Percentiles rank a stretch among this genome's conserved stretches.
Evolutionary conservation across 2,888 invertebrate genomes (phyloP).

Genomic region (Petrolisthes manimaculis): DNA sequence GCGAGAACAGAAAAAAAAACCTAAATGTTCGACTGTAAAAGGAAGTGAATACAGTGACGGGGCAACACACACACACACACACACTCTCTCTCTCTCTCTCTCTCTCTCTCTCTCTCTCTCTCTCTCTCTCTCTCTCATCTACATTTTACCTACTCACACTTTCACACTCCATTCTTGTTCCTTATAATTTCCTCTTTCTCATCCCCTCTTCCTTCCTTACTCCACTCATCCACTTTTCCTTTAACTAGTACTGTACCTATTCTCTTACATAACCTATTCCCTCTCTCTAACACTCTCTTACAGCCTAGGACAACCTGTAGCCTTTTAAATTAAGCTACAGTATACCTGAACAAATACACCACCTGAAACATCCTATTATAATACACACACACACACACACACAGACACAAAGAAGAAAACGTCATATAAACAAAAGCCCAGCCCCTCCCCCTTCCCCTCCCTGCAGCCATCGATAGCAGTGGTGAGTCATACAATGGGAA

Average conservation of each 20-base stretch:
- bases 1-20: neutral
- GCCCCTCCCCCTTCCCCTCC: too few relatives aligned
- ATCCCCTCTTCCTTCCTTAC: neutral
- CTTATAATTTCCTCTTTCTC: neutral
- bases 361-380: too few relatives aligned
- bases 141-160: neutral
- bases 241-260: neutral
- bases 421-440: too few relatives aligned
- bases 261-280: neutral
- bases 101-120: conserved; percentile 8
- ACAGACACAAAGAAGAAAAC: neutral
- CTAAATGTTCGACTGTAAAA: neutral
- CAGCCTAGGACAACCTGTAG: neutral
- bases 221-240: neutral
- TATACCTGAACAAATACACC: too few relatives aligned
- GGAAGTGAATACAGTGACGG: neutral
- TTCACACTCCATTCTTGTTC: neutral
- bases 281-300: neutral
- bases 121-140: conserved; percentile 18
- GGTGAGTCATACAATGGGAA: too few relatives aligned
- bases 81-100: conserved; percentile 26
- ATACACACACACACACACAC: neutral
- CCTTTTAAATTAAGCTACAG: too few relatives aligned
- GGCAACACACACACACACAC: too few relatives aligned
- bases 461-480: too few relatives aligned